These are phyloP conservation scores for Crotalus tigris DNA, from an alignment of 2,113 vertebrate genomes.

Conservation along the genomic window DNA sequence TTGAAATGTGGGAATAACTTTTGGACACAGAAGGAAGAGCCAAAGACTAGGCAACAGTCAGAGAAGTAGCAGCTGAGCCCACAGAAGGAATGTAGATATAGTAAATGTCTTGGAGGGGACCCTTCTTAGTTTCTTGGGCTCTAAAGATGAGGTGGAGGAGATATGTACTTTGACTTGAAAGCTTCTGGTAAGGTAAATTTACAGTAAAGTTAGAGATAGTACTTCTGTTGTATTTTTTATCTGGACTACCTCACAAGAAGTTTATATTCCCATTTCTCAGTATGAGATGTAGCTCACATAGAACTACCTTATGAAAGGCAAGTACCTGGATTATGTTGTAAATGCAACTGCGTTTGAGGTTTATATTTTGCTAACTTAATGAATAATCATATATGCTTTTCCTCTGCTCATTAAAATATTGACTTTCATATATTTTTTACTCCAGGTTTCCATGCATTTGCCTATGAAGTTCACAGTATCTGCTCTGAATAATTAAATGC, in stretches of 20 bases:
- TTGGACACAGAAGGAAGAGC: not conserved
- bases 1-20: not conserved
- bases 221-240: not conserved
- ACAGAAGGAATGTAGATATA: not conserved
- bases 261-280: not conserved
- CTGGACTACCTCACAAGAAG: not conserved
- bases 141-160: not conserved
- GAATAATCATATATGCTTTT: not conserved
- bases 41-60: not conserved
- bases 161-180: not conserved
- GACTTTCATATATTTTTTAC: not conserved
- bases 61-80: not conserved
- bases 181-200: not conserved
- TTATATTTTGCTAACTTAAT: not conserved
- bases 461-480: not conserved
- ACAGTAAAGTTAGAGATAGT: not conserved
- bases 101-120: not conserved
- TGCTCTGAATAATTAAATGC: not conserved
- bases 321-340: not conserved
- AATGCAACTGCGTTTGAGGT: not conserved
- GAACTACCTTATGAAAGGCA: not conserved
- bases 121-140: not conserved
- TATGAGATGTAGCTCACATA: not conserved
- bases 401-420: not conserved
- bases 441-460: not conserved